Percentiles rank a stretch among this genome's conserved stretches.
These are phyloP conservation scores for Crambe crambe DNA, from an alignment of 37 sponge, comb jelly and placozoan species.

Conservation along the genomic window DNA sequence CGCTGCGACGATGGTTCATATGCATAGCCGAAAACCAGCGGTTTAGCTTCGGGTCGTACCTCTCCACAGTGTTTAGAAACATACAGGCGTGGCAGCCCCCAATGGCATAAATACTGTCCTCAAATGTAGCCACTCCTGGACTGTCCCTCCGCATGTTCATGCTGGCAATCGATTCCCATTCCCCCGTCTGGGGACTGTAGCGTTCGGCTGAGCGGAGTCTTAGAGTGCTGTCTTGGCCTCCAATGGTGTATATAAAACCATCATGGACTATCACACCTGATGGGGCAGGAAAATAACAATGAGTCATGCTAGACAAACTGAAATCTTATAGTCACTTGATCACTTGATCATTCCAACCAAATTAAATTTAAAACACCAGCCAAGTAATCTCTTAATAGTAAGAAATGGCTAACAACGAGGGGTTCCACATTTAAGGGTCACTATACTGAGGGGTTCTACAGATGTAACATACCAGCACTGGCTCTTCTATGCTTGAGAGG, in stretches of 20 bases:
- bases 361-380: not conserved
- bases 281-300: not conserved
- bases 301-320: too few relatives aligned
- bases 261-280: constrained; percentile 22
- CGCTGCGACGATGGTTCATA: constrained; percentile 45
- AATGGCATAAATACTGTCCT: constrained; percentile 56
- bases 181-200: constrained; percentile 24
- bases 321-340: too few relatives aligned
- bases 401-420: too few relatives aligned
- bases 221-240: constrained; percentile 38
- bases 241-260: constrained; percentile 35
- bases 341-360: too few relatives aligned
- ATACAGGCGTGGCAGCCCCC: constrained; percentile 65
- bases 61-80: constrained; percentile 61
- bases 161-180: constrained; percentile 27
- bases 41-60: constrained; percentile 31
- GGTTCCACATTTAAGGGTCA: too few relatives aligned
- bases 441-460: too few relatives aligned
- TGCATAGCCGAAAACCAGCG: constrained; percentile 32
- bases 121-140: constrained; percentile 32
- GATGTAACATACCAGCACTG: constrained; percentile 19
- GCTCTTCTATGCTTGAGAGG: constrained; percentile 31
- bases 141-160: constrained; percentile 61
- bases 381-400: not conserved
- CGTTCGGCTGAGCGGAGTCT: constrained; percentile 35